Evolutionary conservation across 2,888 invertebrate genomes (phyloP).

Genomic region (Meandrusa payeni): DNA sequence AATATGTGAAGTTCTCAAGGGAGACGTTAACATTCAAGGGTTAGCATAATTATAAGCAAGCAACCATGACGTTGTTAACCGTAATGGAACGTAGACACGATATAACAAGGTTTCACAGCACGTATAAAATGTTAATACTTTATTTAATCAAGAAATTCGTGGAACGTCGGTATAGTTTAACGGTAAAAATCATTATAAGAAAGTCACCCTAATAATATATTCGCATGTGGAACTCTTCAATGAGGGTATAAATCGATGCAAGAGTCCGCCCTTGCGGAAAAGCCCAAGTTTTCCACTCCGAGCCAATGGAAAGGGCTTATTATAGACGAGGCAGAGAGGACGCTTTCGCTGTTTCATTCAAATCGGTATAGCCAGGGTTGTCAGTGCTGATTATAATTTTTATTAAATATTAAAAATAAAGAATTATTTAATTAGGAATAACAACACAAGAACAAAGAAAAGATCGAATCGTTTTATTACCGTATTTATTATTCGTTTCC

Average conservation of each 20-base stretch:
- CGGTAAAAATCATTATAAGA: background rate
- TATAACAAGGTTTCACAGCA: background rate
- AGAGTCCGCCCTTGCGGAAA: conserved; percentile 27
- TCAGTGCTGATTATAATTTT: too few relatives aligned
- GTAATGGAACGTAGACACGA: background rate
- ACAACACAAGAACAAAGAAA: conserved; percentile 58
- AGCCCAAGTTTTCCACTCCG: conserved; percentile 29
- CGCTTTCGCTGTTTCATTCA: conserved; percentile 19
- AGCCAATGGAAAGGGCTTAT: conserved; percentile 32
- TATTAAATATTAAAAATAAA: too few relatives aligned
- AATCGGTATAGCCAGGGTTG: conserved; percentile 14
- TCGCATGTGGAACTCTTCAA: background rate
- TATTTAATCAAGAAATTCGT: too few relatives aligned
- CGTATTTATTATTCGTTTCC: conserved; percentile 23
- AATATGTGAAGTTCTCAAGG: conserved; percentile 2
- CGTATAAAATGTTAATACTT: background rate
- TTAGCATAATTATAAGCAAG: conserved; percentile 4
- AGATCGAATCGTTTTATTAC: conserved; percentile 33
- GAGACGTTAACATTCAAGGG: conserved; percentile 1
- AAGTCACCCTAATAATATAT: background rate
- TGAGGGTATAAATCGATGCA: conserved; percentile 21
- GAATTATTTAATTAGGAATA: too few relatives aligned
- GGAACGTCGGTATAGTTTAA: background rate
- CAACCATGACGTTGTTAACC: conserved; percentile 1
- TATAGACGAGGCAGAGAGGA: conserved; percentile 22